phyloP scores from a whole-genome alignment of 2,113 vertebrate genomes.

The Haemorhous mexicanus region DNA sequence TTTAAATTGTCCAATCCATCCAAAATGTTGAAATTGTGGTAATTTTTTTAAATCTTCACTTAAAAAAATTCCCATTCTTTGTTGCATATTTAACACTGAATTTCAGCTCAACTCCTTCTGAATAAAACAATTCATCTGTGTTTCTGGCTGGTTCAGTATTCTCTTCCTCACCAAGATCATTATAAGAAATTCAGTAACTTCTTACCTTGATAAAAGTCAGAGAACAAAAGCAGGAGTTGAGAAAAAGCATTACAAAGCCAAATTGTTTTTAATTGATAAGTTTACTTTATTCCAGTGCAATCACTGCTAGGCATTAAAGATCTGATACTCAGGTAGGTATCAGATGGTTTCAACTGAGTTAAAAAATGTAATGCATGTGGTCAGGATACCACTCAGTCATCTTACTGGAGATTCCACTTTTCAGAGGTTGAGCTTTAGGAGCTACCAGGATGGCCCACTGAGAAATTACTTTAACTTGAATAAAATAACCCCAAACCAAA shows the following conservation, averaged over 20 bases:
- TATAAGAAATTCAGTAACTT: not conserved
- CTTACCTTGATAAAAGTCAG: not conserved
- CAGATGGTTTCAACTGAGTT: not conserved
- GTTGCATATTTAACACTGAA: not conserved
- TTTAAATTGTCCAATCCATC: not conserved
- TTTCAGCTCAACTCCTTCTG: not conserved
- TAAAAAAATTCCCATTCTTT: not conserved
- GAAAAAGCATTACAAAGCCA: not conserved
- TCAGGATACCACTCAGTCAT: not conserved
- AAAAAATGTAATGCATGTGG: not conserved
- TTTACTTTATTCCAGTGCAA: not conserved
- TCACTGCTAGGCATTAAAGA: not conserved
- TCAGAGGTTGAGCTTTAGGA: not conserved
- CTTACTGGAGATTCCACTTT: not conserved
- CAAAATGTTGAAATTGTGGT: not conserved
- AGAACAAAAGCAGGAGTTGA: not conserved
- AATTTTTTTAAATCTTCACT: not conserved
- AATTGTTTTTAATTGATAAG: not conserved
- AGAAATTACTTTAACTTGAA: not conserved
- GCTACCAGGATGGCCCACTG: not conserved
- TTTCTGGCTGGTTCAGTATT: not conserved
- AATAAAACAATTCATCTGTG: not conserved
- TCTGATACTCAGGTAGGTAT: not conserved
- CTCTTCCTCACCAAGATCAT: not conserved
- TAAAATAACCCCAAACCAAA: rapidly evolving